These are phyloP conservation scores for Periphyllus acericola DNA, from an alignment of 2,888 invertebrate genomes.

Conservation along the genomic window DNA sequence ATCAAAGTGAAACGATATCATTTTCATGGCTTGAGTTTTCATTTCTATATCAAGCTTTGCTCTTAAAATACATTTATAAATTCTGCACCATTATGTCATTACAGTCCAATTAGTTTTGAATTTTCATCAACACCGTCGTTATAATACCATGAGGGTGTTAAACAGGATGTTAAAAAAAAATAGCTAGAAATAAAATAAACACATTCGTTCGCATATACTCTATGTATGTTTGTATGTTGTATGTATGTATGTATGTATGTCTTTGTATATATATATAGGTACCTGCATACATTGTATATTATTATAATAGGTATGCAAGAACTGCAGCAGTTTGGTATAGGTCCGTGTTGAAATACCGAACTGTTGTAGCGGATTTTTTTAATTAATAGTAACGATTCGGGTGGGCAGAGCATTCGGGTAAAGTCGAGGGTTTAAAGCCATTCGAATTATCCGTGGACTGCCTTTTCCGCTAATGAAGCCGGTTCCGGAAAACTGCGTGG, in stretches of 20 bases:
- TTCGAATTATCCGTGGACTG: constrained; percentile 51
- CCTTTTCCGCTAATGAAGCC: constrained; percentile 55
- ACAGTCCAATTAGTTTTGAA: constrained; percentile 21
- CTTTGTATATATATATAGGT: neutral
- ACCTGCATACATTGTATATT: neutral
- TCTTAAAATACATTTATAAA: constrained; percentile 4
- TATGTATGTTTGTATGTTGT: neutral
- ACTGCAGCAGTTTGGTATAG: neutral
- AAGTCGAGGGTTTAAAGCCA: constrained; percentile 45
- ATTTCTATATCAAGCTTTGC: neutral
- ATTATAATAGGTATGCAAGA: neutral
- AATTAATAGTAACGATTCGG: constrained; percentile 49
- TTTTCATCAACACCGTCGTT: constrained; percentile 3
- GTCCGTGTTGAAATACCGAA: constrained; percentile 11
- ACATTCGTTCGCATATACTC: neutral
- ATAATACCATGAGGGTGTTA: neutral
- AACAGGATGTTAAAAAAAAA: neutral
- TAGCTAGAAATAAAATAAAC: constrained; percentile 3
- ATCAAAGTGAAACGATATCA: neutral
- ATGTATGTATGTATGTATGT: neutral
- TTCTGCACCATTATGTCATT: neutral
- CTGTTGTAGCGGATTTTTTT: constrained; percentile 49
- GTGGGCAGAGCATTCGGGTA: neutral
- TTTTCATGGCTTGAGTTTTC: neutral
- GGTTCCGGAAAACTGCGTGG: constrained; percentile 57